A percentile compares a stretch with the other conserved stretches of the same genome.
Conservation (phyloP, 2,888 invertebrate genomes). For the Folsomia candida region DNA sequence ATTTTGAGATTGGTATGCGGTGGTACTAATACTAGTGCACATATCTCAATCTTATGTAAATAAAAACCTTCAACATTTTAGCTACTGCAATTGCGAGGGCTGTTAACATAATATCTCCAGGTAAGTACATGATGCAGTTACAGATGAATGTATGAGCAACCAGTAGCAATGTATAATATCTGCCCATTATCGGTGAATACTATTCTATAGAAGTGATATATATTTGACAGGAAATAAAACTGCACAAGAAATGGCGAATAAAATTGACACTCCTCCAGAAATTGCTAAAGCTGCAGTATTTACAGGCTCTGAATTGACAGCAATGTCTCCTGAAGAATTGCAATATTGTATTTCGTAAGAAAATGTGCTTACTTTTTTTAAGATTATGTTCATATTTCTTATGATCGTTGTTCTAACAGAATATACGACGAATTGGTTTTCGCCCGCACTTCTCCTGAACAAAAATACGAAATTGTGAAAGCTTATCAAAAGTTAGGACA, state of each 20-base stretch:
- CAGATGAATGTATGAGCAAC: too few relatives aligned
- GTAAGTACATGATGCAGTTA: too few relatives aligned
- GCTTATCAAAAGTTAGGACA: constrained; percentile 10
- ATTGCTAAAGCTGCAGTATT: constrained; percentile 44
- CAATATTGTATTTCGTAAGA: constrained; percentile 58
- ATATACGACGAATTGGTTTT: constrained; percentile 6
- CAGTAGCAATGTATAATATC: too few relatives aligned
- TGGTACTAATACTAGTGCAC: too few relatives aligned
- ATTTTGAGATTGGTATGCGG: too few relatives aligned
- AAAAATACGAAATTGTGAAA: constrained; percentile 11
- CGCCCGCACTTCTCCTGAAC: constrained; percentile 12
- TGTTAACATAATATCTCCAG: constrained; percentile 19
- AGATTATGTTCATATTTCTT: too few relatives aligned
- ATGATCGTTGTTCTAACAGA: too few relatives aligned
- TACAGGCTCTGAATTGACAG: constrained; percentile 39
- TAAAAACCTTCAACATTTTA: too few relatives aligned
- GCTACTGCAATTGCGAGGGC: constrained; percentile 20
- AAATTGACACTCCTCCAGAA: constrained; percentile 50
- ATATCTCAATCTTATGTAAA: too few relatives aligned
- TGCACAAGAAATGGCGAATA: background rate
- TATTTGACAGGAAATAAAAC: constrained; percentile 7
- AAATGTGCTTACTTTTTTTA: too few relatives aligned
- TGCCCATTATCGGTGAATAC: too few relatives aligned
- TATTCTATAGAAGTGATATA: too few relatives aligned
- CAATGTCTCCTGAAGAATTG: constrained; percentile 55